These are phyloP conservation scores for Thyatira batis DNA, from an alignment of 2,888 invertebrate species.

Conservation along the genomic window DNA sequence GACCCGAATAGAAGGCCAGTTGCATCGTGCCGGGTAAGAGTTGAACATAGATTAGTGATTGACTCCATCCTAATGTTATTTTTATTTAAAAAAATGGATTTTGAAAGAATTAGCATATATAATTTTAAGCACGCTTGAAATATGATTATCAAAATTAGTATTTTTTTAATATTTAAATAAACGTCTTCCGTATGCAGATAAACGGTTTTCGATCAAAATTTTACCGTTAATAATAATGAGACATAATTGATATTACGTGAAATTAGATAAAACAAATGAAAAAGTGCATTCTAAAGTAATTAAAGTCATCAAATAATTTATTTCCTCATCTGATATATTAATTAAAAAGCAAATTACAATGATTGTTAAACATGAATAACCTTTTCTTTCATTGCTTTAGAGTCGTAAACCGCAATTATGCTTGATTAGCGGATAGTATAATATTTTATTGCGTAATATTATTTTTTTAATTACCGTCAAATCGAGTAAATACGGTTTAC, in stretches of 20 bases:
- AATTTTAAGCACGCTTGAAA: neutral
- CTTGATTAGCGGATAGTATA: neutral
- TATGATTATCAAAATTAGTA: neutral
- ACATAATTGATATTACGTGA: neutral
- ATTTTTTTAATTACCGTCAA: neutral
- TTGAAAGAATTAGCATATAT: neutral
- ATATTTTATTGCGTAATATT: conserved; percentile 2
- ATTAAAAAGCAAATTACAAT: conserved; percentile 3
- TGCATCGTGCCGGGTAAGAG: conserved; percentile 16
- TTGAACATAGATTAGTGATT: conserved; percentile 5
- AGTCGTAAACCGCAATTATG: conserved; percentile 1
- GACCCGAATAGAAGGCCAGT: conserved; percentile 31
- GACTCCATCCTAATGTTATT: neutral
- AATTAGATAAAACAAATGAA: neutral
- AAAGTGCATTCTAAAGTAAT: conserved; percentile 3
- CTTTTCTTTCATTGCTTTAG: neutral
- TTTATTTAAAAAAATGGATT: neutral
- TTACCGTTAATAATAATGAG: neutral
- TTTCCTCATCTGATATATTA: conserved; percentile 2
- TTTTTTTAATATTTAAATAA: neutral
- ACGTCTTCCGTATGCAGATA: neutral
- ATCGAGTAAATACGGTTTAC: neutral
- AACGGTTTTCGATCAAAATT: neutral
- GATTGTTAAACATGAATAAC: neutral
- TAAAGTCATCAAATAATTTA: neutral